A percentile compares a stretch with the other conserved stretches of the same genome.
These are phyloP conservation scores for Nomada ferruginata DNA, from an alignment of 2,888 invertebrate genomes.

Conservation along the genomic window DNA sequence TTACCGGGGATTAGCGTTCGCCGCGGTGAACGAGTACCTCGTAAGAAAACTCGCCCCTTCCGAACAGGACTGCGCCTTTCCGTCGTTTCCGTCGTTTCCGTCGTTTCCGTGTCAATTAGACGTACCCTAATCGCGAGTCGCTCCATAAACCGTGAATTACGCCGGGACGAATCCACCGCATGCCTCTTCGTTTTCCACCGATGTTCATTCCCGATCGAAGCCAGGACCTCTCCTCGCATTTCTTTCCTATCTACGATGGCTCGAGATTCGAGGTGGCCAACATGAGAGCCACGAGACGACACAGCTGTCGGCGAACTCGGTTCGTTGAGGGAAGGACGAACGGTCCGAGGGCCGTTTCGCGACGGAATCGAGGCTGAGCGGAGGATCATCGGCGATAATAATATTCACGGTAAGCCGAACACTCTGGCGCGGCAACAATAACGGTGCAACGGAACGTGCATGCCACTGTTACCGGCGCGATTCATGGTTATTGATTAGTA, in stretches of 20 bases:
- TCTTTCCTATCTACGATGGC: too few relatives aligned
- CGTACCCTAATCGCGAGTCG: constrained; percentile 77
- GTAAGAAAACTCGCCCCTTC: constrained; percentile 56
- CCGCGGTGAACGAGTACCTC: constrained; percentile 54
- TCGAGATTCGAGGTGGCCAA: not conserved
- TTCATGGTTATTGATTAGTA: constrained; percentile 80
- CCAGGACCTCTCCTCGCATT: not conserved
- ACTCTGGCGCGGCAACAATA: constrained; percentile 71
- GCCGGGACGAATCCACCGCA: not conserved
- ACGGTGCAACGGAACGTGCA: constrained; percentile 77
- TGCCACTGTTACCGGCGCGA: constrained; percentile 77
- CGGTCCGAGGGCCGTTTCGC: not conserved
- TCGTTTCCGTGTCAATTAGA: constrained; percentile 81
- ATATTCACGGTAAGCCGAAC: constrained; percentile 71
- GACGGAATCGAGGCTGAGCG: constrained; percentile 22
- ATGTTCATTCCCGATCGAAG: too few relatives aligned
- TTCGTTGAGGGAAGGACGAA: not conserved
- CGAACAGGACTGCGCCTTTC: constrained; percentile 19
- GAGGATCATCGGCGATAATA: constrained; percentile 63
- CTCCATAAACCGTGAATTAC: constrained; percentile 76
- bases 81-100: constrained; percentile 28
- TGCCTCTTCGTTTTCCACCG: not conserved
- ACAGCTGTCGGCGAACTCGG: constrained; percentile 4
- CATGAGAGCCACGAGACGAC: not conserved
- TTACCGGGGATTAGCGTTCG: constrained; percentile 81